Conservation (phyloP, 2,113 vertebrate species). For the pig (Sus scrofa) region T2T-Sscrofa CM000818.6:12509501-12510000, state of each 20-base stretch:
- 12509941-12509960: not conserved
- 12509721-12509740: not conserved
- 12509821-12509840: fast-evolving
- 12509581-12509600: not conserved
- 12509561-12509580: not conserved
- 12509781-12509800: not conserved
- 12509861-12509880: not conserved
- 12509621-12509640: fast-evolving
- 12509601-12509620: not conserved
- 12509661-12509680: not conserved
- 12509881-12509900: not conserved
- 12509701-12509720: not conserved
- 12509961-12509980: not conserved
- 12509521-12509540: not conserved
- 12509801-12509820: not conserved
- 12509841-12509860: not conserved
- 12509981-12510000: not conserved
- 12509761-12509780: not conserved
- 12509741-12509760: not conserved
- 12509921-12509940: not conserved
- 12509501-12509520: not conserved
- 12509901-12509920: not conserved
- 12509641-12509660: not conserved
- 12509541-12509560: not conserved
- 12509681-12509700: not conserved